These are phyloP conservation scores for Thaumetopoea pityocampa DNA, from an alignment of 1,140 invertebrate species.

Conservation along the genomic window DNA sequence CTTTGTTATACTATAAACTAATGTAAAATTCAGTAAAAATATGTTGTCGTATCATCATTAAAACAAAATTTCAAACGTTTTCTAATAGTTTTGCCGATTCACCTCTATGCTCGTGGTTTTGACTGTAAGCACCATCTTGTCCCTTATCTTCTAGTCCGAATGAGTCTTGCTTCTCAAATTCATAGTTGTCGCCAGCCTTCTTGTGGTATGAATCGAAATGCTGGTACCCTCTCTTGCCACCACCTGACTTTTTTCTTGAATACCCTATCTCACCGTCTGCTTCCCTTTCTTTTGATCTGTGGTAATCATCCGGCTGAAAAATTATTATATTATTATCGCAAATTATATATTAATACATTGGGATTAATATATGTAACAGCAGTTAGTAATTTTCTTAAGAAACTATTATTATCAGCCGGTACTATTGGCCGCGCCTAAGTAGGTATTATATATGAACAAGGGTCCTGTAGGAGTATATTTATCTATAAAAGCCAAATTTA, in stretches of 20 bases:
- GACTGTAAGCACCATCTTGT: conserved; percentile 46
- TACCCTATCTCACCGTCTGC: conserved; percentile 82
- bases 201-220: conserved; percentile 84
- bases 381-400: too few species aligned
- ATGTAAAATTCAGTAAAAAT: neutral
- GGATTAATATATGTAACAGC: too few species aligned
- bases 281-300: conserved; percentile 65
- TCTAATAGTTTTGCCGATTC: conserved; percentile 34
- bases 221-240: conserved; percentile 83
- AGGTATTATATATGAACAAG: too few species aligned
- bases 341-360: too few species aligned
- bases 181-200: conserved; percentile 82
- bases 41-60: conserved; percentile 34
- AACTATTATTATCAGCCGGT: too few species aligned
- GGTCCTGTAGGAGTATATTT: too few species aligned
- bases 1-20: neutral
- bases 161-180: conserved; percentile 80
- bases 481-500: too few species aligned
- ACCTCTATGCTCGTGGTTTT: conserved; percentile 59
- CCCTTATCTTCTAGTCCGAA: conserved; percentile 67
- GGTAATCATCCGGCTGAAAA: conserved; percentile 53
- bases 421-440: too few species aligned
- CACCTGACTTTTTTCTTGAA: conserved; percentile 77
- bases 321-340: neutral
- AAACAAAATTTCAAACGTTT: conserved; percentile 34